Evolutionary conservation across 2,113 vertebrate species (phyloP), one percentile per base, ranked within the genome.

Genomic region (Probosciger aterrimus): DNA sequence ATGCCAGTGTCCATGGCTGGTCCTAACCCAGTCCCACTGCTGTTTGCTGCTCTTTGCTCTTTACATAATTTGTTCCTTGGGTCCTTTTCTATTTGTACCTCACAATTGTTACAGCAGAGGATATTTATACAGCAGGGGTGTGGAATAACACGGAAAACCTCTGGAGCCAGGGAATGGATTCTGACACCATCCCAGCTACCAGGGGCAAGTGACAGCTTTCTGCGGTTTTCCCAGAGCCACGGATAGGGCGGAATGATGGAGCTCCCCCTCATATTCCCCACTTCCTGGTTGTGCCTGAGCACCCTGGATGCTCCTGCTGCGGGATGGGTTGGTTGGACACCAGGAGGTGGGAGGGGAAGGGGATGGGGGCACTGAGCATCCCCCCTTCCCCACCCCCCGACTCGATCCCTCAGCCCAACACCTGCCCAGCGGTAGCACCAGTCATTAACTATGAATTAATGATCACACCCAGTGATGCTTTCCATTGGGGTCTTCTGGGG

Each of bases 41-140:
- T 93, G 86, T 82, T 95, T 82, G 92, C 75, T 80, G 74, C 78
- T 79, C 87, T 93, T 83, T 17, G 43, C 63, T 86, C 70, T 71
- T 97, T 86, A 75, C 80, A 91, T 90, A 94, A 95, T 92, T 94
- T 92, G 81, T 95, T 97, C 81, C 94, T 96, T 95, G 95, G 86
- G 88, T 27, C 75, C 35, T 52, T 85, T 77, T 91, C 93, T 91
- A 78, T 80, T 85, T 2, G 37, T 67, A 76, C 93, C 86, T 95
- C 78, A 7, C 87, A 78, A 60, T 88, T 73, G 28, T 86, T 69
- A 79, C 83, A 73, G 90, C 64, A 39, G 47, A 70, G 60, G 44
- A 63, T 88, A 88, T 95, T 93, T 94, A 50, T 90, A 68, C n/a
- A 46, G 78, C 11, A 7, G 59, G 91, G 49, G 39, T 49, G 80